These are phyloP conservation scores for Phymastichus coffea DNA, from an alignment of 1,140 invertebrate genomes.

Conservation along the genomic window DNA sequence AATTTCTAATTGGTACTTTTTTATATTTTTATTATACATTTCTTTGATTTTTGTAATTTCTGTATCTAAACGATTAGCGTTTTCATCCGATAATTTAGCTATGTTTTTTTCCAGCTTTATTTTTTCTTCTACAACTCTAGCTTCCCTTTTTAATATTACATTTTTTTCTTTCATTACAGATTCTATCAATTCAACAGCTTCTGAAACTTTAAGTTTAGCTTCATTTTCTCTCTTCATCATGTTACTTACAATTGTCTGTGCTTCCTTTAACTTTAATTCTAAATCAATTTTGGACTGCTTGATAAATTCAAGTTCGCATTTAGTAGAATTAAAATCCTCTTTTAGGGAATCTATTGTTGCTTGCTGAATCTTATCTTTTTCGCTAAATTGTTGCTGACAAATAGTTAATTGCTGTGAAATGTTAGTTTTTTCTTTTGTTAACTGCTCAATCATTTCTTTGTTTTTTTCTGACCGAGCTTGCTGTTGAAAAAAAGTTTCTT, in stretches of 20 bases:
- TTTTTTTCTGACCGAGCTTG: slow-evolving; percentile 42
- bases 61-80: slow-evolving; percentile 35
- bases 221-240: slow-evolving; percentile 42
- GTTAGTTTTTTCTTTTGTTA: slow-evolving; percentile 42
- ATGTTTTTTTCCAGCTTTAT: slow-evolving; percentile 37
- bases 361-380: slow-evolving; percentile 42
- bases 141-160: slow-evolving; percentile 54
- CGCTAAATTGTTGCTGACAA: slow-evolving; percentile 31
- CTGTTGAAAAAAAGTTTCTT: slow-evolving; percentile 49
- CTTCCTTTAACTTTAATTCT: slow-evolving; percentile 41
- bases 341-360: slow-evolving; percentile 37
- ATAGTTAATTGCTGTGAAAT: slow-evolving; percentile 30
- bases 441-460: slow-evolving; percentile 41
- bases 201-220: slow-evolving; percentile 49
- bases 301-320: slow-evolving; percentile 37
- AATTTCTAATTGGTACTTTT: slow-evolving; percentile 46
- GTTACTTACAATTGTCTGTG: slow-evolving; percentile 30
- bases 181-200: slow-evolving; percentile 58
- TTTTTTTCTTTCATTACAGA: slow-evolving; percentile 54
- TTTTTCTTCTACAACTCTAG: slow-evolving; percentile 47
- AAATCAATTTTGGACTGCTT: slow-evolving; percentile 36
- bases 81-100: slow-evolving; percentile 39
- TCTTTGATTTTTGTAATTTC: slow-evolving; percentile 41
- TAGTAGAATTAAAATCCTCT: slow-evolving; percentile 35
- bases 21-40: slow-evolving; percentile 37